Conservation (phyloP, 2,888 invertebrate genomes). For the Daptonema setosum region DNA sequence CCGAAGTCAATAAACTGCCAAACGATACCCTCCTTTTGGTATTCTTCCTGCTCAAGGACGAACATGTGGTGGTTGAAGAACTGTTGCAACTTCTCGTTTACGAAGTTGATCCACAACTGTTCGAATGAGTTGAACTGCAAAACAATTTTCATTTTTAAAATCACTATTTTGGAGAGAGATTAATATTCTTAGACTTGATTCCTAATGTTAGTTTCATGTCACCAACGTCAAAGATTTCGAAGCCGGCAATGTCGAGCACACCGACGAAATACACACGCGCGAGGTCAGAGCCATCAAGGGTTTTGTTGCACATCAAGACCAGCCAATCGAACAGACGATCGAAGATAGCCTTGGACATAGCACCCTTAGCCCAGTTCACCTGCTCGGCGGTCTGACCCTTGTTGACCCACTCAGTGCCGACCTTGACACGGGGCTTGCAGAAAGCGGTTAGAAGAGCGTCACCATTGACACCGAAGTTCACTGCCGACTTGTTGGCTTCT, state of each 20-base stretch:
- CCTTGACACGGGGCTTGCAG: conserved; percentile 31
- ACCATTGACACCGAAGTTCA: conserved; percentile 1
- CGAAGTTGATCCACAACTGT: conserved; percentile 91
- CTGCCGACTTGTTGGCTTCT: conserved; percentile 5
- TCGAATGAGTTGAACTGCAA: conserved; percentile 80
- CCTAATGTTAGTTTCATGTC: conserved; percentile 3
- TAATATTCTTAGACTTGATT: background rate
- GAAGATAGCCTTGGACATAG: conserved; percentile 33
- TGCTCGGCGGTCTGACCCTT: conserved; percentile 32
- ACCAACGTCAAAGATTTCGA: conserved; percentile 76
- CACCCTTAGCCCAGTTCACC: conserved; percentile 27
- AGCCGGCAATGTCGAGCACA: conserved; percentile 99
- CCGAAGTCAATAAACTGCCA: conserved; percentile 94
- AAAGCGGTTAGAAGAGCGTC: conserved; percentile 19
- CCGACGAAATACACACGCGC: conserved; percentile 51
- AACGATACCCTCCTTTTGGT: conserved; percentile 74
- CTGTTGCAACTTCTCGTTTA: conserved; percentile 77
- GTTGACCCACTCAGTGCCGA: conserved; percentile 29
- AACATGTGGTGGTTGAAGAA: conserved; percentile 95
- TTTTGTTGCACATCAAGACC: conserved; percentile 32
- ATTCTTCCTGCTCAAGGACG: conserved; percentile 81
- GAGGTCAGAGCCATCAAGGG: conserved; percentile 31
- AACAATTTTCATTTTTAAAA: background rate
- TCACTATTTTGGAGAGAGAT: background rate
- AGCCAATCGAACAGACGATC: conserved; percentile 34